Percentiles rank a stretch among this genome's conserved stretches.
These are phyloP conservation scores for Okapia johnstoni DNA, from an alignment of 2,113 vertebrate genomes.

Conservation along the genomic window DNA sequence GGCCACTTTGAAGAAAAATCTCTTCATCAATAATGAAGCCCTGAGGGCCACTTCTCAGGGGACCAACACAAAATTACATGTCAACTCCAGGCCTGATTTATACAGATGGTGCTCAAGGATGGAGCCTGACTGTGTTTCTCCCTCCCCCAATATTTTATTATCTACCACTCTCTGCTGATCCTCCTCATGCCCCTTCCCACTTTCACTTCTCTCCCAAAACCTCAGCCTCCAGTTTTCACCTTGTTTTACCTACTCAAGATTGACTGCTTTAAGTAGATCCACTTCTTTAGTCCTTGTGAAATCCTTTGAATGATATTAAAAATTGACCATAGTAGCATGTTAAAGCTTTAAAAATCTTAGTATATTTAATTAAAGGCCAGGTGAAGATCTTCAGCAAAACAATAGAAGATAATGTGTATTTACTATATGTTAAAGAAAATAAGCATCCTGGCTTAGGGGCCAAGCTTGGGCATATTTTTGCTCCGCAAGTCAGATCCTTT, in stretches of 20 bases:
- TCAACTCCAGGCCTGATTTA: slow-evolving; percentile 68
- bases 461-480: neutral
- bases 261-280: neutral
- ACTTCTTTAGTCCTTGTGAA: neutral
- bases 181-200: neutral
- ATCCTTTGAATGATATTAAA: slow-evolving; percentile 4
- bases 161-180: neutral
- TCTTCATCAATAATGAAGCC: slow-evolving; percentile 73
- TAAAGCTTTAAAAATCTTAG: neutral
- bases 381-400: neutral
- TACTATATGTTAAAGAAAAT: neutral
- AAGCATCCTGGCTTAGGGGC: neutral
- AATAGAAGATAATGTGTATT: neutral
- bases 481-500: neutral
- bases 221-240: neutral
- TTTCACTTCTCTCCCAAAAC: neutral
- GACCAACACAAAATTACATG: slow-evolving; percentile 68
- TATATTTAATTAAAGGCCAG: neutral
- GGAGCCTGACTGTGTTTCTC: neutral
- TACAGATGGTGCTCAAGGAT: slow-evolving; percentile 28
- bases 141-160: neutral
- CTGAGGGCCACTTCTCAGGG: slow-evolving; percentile 69
- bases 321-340: neutral
- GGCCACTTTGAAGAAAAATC: slow-evolving; percentile 75
- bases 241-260: neutral